A percentile compares a stretch with the other conserved stretches of the same genome.
phyloP scores from a whole-genome alignment of 2,113 vertebrate genomes.

The Nipponia nippon region DNA sequence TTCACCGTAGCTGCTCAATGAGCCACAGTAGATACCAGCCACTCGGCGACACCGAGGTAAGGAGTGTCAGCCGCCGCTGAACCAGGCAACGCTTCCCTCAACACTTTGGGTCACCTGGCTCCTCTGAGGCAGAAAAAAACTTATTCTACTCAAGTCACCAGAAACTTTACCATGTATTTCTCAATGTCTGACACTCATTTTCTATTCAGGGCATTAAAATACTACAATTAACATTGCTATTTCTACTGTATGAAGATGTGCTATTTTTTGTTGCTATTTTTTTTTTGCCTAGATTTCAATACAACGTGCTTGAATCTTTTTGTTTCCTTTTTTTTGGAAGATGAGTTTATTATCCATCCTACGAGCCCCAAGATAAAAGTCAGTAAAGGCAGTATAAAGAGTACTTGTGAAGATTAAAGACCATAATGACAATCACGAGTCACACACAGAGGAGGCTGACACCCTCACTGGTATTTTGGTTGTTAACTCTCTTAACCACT shows the following conservation, averaged over 20 bases:
- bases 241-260: not conserved
- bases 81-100: not conserved
- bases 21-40: not conserved
- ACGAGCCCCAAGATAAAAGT: not conserved
- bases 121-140: not conserved
- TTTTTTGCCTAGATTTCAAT: not conserved
- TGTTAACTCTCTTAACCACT: not conserved
- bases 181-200: not conserved
- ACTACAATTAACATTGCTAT: not conserved
- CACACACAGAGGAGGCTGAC: not conserved
- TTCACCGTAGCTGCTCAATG: not conserved
- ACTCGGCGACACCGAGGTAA: rapidly evolving
- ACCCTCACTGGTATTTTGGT: not conserved
- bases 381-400: not conserved
- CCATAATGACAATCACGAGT: not conserved
- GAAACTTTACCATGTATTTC: not conserved
- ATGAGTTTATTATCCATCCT: not conserved
- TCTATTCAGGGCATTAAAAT: not conserved
- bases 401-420: not conserved
- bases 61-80: not conserved
- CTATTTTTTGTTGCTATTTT: not conserved
- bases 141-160: not conserved
- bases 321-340: not conserved
- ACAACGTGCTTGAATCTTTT: not conserved
- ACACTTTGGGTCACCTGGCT: not conserved